Percentiles rank a stretch among this genome's conserved stretches.
phyloP scores from a whole-genome alignment of 35 echinoderm and acorn worm genomes.

The Ophiothrix spiculata region DNA sequence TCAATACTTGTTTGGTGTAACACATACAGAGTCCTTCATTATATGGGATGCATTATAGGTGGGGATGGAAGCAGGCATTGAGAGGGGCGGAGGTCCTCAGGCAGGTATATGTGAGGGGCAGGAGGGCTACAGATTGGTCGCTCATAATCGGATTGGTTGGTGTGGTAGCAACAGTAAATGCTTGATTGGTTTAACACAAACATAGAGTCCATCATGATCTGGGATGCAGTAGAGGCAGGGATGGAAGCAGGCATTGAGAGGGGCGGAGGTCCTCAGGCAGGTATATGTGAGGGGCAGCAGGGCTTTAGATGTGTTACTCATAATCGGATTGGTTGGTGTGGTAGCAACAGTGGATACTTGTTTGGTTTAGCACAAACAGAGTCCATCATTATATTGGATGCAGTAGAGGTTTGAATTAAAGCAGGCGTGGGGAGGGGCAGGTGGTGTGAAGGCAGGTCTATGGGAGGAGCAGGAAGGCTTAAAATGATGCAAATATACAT shows the following conservation, averaged over 20 bases:
- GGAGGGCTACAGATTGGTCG: too few species aligned
- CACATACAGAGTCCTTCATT: slow-evolving; percentile 66
- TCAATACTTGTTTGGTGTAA: slow-evolving; percentile 91
- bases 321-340: slow-evolving; percentile 61
- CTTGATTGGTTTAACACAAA: slow-evolving; percentile 56
- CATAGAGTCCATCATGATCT: slow-evolving; percentile 50
- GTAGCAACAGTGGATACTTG: slow-evolving; percentile 55
- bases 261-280: too few species aligned
- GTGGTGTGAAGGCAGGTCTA: too few species aligned
- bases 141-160: too few species aligned
- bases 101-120: too few species aligned
- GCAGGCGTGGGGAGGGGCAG: background rate
- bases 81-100: too few species aligned
- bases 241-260: background rate
- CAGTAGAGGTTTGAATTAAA: slow-evolving; percentile 63
- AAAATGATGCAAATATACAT: too few species aligned
- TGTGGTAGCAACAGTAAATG: slow-evolving; percentile 57
- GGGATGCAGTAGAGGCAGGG: slow-evolving; percentile 72
- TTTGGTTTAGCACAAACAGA: slow-evolving; percentile 54
- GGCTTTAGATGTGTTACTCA: too few species aligned
- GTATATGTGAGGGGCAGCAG: too few species aligned
- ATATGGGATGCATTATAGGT: slow-evolving; percentile 97
- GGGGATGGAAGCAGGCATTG: slow-evolving; percentile 19
- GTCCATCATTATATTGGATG: slow-evolving; percentile 61
- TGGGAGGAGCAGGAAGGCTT: too few species aligned